Conservation (phyloP, 1,140 invertebrate species). For the Drosophila lowei region DNA sequence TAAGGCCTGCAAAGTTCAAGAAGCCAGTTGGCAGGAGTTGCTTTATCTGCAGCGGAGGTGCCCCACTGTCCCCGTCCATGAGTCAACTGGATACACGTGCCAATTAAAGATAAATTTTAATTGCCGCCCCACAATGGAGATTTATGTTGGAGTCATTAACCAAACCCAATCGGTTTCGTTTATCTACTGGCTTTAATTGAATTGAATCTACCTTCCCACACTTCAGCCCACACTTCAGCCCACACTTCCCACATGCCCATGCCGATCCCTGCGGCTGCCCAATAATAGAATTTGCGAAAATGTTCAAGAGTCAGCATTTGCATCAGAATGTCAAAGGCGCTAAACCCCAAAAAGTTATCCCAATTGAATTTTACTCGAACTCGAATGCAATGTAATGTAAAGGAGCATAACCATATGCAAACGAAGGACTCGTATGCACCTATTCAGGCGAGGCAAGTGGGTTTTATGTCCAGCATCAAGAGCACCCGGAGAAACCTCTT, state of each 20-base stretch:
- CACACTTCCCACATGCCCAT: too few species aligned
- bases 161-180: slow-evolving; percentile 46
- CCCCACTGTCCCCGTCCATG: slow-evolving; percentile 4
- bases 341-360: slow-evolving; percentile 60
- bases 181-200: slow-evolving; percentile 50
- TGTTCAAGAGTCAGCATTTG: slow-evolving; percentile 45
- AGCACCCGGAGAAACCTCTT: slow-evolving; percentile 23
- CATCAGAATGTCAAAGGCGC: slow-evolving; percentile 45
- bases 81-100: slow-evolving; percentile 48
- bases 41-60: slow-evolving; percentile 1
- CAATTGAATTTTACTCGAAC: slow-evolving; percentile 51
- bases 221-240: too few species aligned
- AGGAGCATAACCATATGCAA: background rate
- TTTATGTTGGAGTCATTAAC: slow-evolving; percentile 61
- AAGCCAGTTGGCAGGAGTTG: slow-evolving; percentile 32
- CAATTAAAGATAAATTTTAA: slow-evolving; percentile 79
- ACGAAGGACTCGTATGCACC: background rate
- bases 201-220: slow-evolving; percentile 18
- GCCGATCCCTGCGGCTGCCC: background rate
- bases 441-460: slow-evolving; percentile 20
- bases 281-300: slow-evolving; percentile 39
- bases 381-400: slow-evolving; percentile 7
- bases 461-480: slow-evolving; percentile 13
- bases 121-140: slow-evolving; percentile 70
- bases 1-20: slow-evolving; percentile 66